Evolutionary conservation across 1,140 invertebrate genomes (phyloP).

Genomic region (Drosophila bipectinata): DNA sequence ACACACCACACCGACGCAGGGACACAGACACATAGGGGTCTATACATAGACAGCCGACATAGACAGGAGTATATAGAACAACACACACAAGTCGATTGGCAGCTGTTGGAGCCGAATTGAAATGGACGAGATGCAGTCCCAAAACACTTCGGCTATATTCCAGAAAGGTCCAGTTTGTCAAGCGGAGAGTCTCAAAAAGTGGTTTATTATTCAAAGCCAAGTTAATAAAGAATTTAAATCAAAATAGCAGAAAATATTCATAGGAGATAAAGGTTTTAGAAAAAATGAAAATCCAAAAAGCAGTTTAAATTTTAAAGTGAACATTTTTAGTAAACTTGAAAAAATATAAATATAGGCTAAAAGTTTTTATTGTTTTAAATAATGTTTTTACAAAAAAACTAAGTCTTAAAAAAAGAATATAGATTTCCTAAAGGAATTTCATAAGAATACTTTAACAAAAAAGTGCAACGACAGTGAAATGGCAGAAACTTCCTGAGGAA

Average conservation of each 20-base stretch:
- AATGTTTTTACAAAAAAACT: no score
- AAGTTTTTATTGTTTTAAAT: no score
- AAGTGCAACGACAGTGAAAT: conserved; percentile 23
- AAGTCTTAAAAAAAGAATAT: no score
- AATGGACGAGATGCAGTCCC: conserved; percentile 27
- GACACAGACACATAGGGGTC: conserved; percentile 4
- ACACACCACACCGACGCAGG: not conserved
- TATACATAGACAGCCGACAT: not conserved
- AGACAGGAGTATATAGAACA: conserved; percentile 6
- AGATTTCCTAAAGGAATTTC: not conserved
- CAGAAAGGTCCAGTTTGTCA: conserved; percentile 4
- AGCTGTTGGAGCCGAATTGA: conserved; percentile 40
- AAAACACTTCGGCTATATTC: conserved; percentile 14
- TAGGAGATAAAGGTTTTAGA: no score
- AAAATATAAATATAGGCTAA: no score
- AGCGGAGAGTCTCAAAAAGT: conserved; percentile 9
- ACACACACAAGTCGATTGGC: conserved; percentile 39
- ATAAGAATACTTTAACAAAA: not conserved
- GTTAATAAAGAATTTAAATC: not conserved
- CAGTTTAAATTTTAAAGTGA: no score
- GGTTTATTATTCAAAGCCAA: not conserved
- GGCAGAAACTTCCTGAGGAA: not conserved
- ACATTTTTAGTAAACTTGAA: no score
- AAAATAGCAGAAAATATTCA: no score
- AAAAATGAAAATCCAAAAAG: no score